Base-by-base conservation (phyloP, 2,888 invertebrate genomes). In the Lepidocyrtoides sp. region DNA sequence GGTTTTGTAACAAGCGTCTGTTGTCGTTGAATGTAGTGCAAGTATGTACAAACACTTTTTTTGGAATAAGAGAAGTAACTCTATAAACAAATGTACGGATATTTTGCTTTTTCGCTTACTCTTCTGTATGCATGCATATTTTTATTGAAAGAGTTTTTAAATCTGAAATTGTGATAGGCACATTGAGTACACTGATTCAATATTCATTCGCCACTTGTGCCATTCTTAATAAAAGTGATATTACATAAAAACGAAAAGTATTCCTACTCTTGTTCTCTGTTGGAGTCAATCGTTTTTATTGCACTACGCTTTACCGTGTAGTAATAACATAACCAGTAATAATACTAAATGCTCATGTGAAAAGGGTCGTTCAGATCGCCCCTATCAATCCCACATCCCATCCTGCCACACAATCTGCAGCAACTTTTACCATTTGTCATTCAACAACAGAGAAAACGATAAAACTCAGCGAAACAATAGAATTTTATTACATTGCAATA, bases 371-470 rank as follows among this genome's bases (percentile, higher is more conserved):
- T 81, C 75, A 14, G 12, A 48, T 75, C 23, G 48, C 75, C 48
- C 75, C 75, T 75, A 44, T 75, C 75, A 75, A 75, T 75, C 20
- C 14, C 20, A 14, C n/a, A 69, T 41, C 17, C 63, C 63, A 23
- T 83, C 14, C 44, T 81, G 20, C 36, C 66, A 32, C 83, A 84
- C 48, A 32, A 26, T 75, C 75, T 66, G n/a, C 48, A 83, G 14
- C 75, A 86, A 86, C 60, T 77, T 86, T 75, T 60, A 20, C 72
- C 32, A 66, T 88, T 81, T 81, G 41, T 72, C 48, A 72, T 79
- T 88, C 23, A 51, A 81, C 32, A 54, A 69, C 66, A 41, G 63
- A 44, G n/a, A 54, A 66, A 60, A 72, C 66, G 51, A 66, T 84
- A 51, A 63, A 83, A 66, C 66, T 84, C 48, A 69, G 54, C n/a